Conservation (phyloP, 2,888 invertebrate genomes). For the Steinernema hermaphroditum region DNA sequence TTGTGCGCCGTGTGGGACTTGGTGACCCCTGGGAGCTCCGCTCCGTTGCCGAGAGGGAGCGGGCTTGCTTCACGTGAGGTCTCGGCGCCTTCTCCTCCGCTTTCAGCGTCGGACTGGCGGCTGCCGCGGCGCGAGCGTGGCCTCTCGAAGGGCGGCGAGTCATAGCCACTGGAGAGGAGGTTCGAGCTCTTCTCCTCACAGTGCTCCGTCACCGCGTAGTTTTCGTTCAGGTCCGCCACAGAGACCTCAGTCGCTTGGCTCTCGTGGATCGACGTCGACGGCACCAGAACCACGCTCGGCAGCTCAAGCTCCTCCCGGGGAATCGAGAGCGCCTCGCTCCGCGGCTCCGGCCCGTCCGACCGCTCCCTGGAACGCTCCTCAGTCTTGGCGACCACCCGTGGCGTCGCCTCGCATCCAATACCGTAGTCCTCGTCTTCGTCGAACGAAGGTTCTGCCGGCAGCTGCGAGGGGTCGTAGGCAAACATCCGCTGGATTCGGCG, state of each 20-base stretch:
- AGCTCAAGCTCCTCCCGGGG: conserved; percentile 2
- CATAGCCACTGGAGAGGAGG: conserved; percentile 12
- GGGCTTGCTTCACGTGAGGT: conserved; percentile 43
- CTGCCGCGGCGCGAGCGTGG: conserved; percentile 62
- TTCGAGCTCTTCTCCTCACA: background rate
- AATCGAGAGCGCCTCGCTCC: conserved; percentile 13
- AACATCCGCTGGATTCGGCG: conserved; percentile 58
- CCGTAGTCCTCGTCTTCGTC: conserved; percentile 39
- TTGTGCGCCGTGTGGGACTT: conserved; percentile 34
- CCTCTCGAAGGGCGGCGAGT: conserved; percentile 46
- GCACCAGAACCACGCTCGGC: conserved; percentile 40
- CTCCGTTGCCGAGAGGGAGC: conserved; percentile 43
- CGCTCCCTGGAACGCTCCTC: conserved; percentile 13
- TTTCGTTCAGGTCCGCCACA: conserved; percentile 31
- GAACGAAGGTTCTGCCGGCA: conserved; percentile 57
- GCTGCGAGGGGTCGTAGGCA: conserved; percentile 59
- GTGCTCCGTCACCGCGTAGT: conserved; percentile 25
- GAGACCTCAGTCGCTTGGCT: conserved; percentile 21
- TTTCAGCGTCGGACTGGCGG: conserved; percentile 45
- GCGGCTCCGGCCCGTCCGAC: conserved; percentile 10
- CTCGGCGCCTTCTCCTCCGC: conserved; percentile 43
- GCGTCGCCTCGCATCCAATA: background rate
- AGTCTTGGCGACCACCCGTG: conserved; percentile 10
- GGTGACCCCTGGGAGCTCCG: conserved; percentile 1
- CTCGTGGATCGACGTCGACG: conserved; percentile 33